phyloP scores from a whole-genome alignment of 2,888 invertebrate genomes.

The Patella ulyssiponensis region DNA sequence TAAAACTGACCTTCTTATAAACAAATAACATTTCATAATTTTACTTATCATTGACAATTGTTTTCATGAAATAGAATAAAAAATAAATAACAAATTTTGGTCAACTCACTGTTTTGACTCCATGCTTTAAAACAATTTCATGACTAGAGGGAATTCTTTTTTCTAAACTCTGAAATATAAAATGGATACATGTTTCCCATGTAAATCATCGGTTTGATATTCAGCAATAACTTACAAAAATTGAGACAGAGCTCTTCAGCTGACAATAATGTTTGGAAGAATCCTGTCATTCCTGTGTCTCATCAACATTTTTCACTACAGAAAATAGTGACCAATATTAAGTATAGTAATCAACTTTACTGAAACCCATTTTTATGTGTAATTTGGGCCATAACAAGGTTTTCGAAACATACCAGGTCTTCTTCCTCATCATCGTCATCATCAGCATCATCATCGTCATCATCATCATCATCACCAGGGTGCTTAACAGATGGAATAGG shows the following conservation, averaged over 20 bases:
- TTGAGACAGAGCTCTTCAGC: too few relatives aligned
- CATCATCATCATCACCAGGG: slow-evolving; percentile 1
- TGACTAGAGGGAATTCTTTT: slow-evolving; percentile 74
- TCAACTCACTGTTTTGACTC: slow-evolving; percentile 83
- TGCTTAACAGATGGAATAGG: slow-evolving; percentile 43
- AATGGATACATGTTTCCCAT: not conserved
- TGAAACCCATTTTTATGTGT: too few relatives aligned
- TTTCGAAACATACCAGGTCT: not conserved
- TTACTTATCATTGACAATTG: not conserved
- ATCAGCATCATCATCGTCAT: slow-evolving; percentile 46
- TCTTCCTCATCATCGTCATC: slow-evolving; percentile 41
- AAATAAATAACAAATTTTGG: not conserved
- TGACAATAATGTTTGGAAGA: too few relatives aligned
- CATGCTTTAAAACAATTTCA: slow-evolving; percentile 88
- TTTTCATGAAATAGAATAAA: not conserved
- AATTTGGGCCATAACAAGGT: too few relatives aligned
- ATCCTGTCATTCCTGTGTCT: too few relatives aligned
- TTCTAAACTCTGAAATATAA: slow-evolving; percentile 67
- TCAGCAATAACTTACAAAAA: too few relatives aligned
- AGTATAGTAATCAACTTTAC: too few relatives aligned
- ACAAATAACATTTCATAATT: not conserved
- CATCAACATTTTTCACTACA: too few relatives aligned
- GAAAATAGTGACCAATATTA: too few relatives aligned
- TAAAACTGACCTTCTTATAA: not conserved
- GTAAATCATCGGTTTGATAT: too few relatives aligned